Evolutionary conservation across 1,140 invertebrate species (phyloP), one percentile per base, ranked within the genome.

Genomic region (Drosophila rufa): DNA sequence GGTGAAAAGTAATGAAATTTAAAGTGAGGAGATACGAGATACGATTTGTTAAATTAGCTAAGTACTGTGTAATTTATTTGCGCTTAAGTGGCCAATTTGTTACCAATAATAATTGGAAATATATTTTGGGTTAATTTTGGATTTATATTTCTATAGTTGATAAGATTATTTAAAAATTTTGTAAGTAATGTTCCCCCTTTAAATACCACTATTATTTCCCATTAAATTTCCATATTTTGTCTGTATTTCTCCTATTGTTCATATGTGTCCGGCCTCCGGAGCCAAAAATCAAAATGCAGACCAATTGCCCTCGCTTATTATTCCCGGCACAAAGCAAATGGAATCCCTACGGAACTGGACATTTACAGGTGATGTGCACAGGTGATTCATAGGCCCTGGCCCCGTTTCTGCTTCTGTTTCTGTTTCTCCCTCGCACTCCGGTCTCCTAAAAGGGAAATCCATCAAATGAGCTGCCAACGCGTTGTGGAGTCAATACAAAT

Each of bases 381-480:
- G 85, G 74, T 90, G 78, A 89, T 75, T 89, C 85, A 85, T 81
- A 79, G 81, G 55, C 66, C 15, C 27, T 56, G 53, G 36, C 36
- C n/a, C 17, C 6, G 0, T 30, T 59, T 14, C 50, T n/a, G 33
- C 11, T 5, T 5, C 15, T 7, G 1, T 11, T 59, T 12, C 42
- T 30, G 7, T 8, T 30, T 6, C 17, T 7, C 14, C n/a, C 50
- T 12, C 14, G 3, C 17, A 36, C 9, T 12, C 14, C 25, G 14
- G 19, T 62, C 25, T 50, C 25, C 46, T 45, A 48, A 76, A 73
- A 45, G 80, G 76, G 50, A 84, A 87, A 89, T 87, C 84, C 80
- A 90, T 87, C 84, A 87, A 87, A 87, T 87, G 84, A 89, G 83
- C 83, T 87, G 83, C 83, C 83, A 87, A 87, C 84, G 76, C 78